Base-by-base conservation (phyloP, 2,113 vertebrate genomes). In the Chaetops frenatus region DNA sequence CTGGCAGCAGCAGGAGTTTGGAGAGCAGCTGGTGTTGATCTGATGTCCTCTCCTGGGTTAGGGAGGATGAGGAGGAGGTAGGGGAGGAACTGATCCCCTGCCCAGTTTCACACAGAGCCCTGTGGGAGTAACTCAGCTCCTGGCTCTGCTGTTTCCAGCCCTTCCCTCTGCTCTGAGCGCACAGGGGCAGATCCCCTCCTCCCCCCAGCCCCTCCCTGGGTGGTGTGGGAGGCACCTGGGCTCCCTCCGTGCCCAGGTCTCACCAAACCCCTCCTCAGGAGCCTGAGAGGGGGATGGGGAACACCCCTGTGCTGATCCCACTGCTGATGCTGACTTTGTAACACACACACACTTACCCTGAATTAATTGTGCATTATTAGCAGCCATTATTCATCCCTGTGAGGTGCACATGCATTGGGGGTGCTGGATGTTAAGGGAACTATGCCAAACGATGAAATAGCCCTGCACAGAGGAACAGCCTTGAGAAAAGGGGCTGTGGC, bases 351-450 rank as follows among this genome's bases (percentile, higher is more conserved):
- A 29, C 25, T 86, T 28, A 48, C 4, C 1, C 35, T 35, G 44
- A 88, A 88, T 92, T 88, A 92, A 96, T 84, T 66, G 82, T 64
- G 80, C 86, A 48, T 71, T 86, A 74, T 96, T 86, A 93, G 64
- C 76, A 71, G 25, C 72, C 51, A 88, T 86, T 86, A 66, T 51
- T 86, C 50, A 74, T 66, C 31, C 45, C 71, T 78, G 7, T 50
- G 94, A 61, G 70, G 61, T 67, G 64, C n/a, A 24, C 77, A 44
- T 28, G 53, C 40, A 24, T 67, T 51, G 28, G 76, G 44, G 60
- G 44, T 0, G 1, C 72, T 78, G 88, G 72, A 74, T 81, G 74
- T 64, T 28, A 44, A 47, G 60, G 40, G 72, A 84, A 94, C 64
- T 51, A 60, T 24, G 64, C 69, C 77, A 74, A 77, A 70, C 45